Evolutionary conservation across 2,797 vertebrate species (phyloP).

Genomic region (Centroberyx gerrardi): DNA sequence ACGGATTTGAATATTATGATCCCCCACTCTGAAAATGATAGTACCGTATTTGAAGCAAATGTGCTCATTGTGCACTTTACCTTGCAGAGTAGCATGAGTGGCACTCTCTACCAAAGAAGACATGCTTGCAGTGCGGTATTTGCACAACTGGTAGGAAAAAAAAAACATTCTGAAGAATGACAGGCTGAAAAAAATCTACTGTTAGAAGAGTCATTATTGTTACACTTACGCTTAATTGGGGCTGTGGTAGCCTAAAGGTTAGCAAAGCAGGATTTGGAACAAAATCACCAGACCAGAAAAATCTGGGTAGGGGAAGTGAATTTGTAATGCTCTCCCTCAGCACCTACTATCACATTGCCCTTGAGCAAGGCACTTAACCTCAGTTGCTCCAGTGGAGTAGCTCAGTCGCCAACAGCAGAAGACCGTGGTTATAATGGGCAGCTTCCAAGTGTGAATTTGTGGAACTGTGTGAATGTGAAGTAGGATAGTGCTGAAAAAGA

Average conservation of each 20-base stretch:
- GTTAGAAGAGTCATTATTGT: conserved; percentile 54
- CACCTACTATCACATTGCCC: conserved; percentile 31
- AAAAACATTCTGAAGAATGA: conserved; percentile 54
- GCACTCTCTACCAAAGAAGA: conserved; percentile 63
- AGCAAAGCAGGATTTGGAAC: conserved; percentile 44
- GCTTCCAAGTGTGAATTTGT: neutral
- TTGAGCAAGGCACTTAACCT: conserved; percentile 36
- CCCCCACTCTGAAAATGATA: conserved; percentile 83
- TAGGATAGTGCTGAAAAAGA: neutral
- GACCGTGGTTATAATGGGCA: neutral
- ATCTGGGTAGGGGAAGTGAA: conserved; percentile 13
- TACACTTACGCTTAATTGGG: conserved; percentile 56
- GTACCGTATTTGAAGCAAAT: conserved; percentile 78
- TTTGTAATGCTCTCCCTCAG: conserved; percentile 32
- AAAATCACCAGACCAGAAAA: conserved; percentile 43
- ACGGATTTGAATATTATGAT: conserved; percentile 89
- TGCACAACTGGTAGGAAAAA: conserved; percentile 52
- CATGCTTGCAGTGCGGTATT: conserved; percentile 64
- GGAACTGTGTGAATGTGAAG: neutral
- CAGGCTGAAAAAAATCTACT: conserved; percentile 47
- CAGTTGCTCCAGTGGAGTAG: conserved; percentile 3
- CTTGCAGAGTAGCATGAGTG: conserved; percentile 67
- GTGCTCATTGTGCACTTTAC: conserved; percentile 83
- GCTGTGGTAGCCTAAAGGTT: conserved; percentile 44
- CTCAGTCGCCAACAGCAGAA: neutral